A percentile compares a stretch with the other conserved stretches of the same genome.
These are phyloP conservation scores for Ageneiosus marmoratus DNA, from an alignment of 2,113 vertebrate species.

Conservation along the genomic window DNA sequence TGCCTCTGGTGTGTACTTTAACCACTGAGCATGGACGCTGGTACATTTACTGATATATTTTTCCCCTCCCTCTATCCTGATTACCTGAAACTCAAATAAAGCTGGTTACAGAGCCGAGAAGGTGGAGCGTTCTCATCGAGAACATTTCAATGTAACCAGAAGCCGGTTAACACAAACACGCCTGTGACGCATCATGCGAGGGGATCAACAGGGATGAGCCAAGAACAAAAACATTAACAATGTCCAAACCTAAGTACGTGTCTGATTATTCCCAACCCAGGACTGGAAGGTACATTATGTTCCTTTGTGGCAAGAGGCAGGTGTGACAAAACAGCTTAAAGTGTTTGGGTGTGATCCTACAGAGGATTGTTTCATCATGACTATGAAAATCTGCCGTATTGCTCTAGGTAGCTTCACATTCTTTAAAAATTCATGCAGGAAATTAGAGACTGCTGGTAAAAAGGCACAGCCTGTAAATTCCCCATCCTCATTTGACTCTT, in stretches of 20 bases:
- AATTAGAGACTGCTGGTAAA: neutral
- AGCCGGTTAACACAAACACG: neutral
- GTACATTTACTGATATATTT: conserved; percentile 23
- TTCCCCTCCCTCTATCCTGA: neutral
- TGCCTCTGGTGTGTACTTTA: conserved; percentile 28
- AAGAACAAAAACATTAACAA: neutral
- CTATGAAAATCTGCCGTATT: neutral
- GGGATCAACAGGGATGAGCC: neutral
- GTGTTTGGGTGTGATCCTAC: neutral
- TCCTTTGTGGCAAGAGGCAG: neutral
- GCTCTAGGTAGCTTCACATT: neutral
- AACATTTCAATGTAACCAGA: neutral
- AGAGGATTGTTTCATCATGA: neutral
- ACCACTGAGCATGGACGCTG: neutral
- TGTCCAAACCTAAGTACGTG: conserved; percentile 2
- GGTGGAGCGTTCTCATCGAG: neutral
- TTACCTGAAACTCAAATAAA: conserved; percentile 39
- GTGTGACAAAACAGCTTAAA: conserved; percentile 10
- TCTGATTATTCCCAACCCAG: neutral
- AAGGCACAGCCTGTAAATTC: neutral
- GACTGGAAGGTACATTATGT: neutral
- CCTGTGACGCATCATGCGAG: neutral
- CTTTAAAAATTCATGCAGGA: neutral
- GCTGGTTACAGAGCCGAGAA: neutral
- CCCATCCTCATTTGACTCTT: neutral